These are phyloP conservation scores for Typhlichthys subterraneus DNA, from an alignment of 2,797 vertebrate species.

Conservation along the genomic window DNA sequence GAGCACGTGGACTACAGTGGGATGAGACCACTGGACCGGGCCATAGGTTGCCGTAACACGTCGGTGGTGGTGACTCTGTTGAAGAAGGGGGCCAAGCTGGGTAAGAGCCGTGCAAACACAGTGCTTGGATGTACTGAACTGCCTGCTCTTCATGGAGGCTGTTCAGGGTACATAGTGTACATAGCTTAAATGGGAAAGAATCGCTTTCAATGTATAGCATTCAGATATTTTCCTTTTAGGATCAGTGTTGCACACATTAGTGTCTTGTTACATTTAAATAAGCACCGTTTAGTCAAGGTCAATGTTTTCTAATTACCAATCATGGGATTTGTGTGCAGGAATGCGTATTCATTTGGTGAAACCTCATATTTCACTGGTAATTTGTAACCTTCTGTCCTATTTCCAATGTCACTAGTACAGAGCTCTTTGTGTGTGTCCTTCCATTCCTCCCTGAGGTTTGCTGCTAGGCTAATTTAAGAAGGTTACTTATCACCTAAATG, in stretches of 20 bases:
- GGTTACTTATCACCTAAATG: conserved; percentile 65
- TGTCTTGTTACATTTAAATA: no score
- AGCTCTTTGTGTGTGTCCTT: not conserved
- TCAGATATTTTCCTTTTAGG: no score
- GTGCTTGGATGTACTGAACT: not conserved
- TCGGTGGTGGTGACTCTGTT: conserved; percentile 92
- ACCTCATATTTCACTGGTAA: not conserved
- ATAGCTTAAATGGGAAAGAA: no score
- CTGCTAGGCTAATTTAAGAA: conserved; percentile 64
- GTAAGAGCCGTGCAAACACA: conserved; percentile 65
- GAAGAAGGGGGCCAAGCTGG: conserved; percentile 95
- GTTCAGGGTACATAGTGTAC: not conserved
- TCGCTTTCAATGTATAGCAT: no score
- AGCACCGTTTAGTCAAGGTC: no score
- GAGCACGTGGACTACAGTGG: conserved; percentile 97
- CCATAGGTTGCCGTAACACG: conserved; percentile 95
- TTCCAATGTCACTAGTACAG: conserved; percentile 10
- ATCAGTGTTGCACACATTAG: no score
- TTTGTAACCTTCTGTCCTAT: conserved; percentile 25
- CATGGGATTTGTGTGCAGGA: no score
- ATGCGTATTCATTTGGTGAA: no score
- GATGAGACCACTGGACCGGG: conserved; percentile 96
- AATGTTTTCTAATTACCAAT: no score
- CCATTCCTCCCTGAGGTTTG: conserved; percentile 41
- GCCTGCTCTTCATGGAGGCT: not conserved